These are phyloP conservation scores for Sphenopsis melanotis DNA, from an alignment of 2,797 vertebrate species.

Conservation along the genomic window DNA sequence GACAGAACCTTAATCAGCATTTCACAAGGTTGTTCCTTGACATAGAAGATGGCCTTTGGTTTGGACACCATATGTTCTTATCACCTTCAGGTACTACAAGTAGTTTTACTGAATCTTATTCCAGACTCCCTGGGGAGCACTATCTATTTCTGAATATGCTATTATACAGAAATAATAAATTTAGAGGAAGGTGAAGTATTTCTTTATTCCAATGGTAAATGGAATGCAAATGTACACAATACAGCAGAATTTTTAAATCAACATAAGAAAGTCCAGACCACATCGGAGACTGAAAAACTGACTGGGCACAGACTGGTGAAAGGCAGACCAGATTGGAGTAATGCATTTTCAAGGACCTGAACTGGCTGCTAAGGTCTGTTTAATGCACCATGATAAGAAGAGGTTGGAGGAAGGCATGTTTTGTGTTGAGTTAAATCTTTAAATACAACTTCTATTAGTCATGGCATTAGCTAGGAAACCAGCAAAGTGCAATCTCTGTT, in stretches of 20 bases:
- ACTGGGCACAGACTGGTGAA: background rate
- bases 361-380: background rate
- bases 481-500: background rate
- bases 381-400: background rate
- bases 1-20: background rate
- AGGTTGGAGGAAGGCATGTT: background rate
- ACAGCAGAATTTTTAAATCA: background rate
- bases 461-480: background rate
- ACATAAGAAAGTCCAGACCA: background rate
- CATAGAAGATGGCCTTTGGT: background rate
- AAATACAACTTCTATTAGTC: background rate
- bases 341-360: background rate
- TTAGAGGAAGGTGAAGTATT: background rate
- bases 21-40: background rate
- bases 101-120: background rate
- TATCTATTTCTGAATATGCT: background rate
- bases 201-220: background rate
- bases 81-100: background rate
- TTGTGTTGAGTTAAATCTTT: background rate
- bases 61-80: background rate
- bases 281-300: background rate
- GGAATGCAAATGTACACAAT: background rate
- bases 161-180: background rate
- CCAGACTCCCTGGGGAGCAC: background rate
- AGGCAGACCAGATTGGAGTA: background rate